Conservation (phyloP, 1,140 invertebrate genomes). For the Copidosoma floridanum region DNA sequence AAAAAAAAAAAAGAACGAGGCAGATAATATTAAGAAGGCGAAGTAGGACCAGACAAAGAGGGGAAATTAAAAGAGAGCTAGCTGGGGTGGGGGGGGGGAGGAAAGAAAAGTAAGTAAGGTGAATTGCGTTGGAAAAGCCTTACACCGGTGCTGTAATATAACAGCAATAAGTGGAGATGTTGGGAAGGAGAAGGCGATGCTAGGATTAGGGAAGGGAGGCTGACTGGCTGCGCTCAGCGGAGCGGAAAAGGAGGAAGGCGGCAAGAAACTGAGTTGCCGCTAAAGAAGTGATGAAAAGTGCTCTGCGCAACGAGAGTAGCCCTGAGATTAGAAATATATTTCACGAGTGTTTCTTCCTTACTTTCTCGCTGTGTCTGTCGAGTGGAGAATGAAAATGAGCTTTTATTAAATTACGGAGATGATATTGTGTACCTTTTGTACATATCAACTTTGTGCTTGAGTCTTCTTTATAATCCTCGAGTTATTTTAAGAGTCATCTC, state of each 20-base stretch:
- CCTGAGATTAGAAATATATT: too few relatives aligned
- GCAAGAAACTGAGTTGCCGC: too few relatives aligned
- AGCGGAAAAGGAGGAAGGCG: slow-evolving; percentile 11
- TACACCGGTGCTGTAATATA: slow-evolving; percentile 25
- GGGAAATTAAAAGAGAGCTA: background rate
- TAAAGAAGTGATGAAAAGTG: slow-evolving; percentile 11
- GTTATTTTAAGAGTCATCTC: too few relatives aligned
- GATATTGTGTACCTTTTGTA: too few relatives aligned
- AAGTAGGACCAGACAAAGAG: too few relatives aligned
- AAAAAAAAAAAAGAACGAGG: too few relatives aligned
- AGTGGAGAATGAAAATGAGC: too few relatives aligned
- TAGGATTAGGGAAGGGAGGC: background rate
- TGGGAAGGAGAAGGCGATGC: background rate
- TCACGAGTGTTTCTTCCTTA: too few relatives aligned
- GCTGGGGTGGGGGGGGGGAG: background rate
- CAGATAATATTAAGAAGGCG: background rate
- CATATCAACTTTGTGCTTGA: too few relatives aligned
- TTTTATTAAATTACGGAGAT: too few relatives aligned
- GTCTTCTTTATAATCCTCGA: too few relatives aligned
- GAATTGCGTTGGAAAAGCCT: slow-evolving; percentile 21
- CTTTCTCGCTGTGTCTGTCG: too few relatives aligned
- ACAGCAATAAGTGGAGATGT: slow-evolving; percentile 26
- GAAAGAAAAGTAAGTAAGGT: slow-evolving; percentile 5
- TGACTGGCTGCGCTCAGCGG: background rate
- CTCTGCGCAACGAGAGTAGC: background rate